phyloP scores from a whole-genome alignment of 2,113 vertebrate genomes.

The Sander vitreus region DNA sequence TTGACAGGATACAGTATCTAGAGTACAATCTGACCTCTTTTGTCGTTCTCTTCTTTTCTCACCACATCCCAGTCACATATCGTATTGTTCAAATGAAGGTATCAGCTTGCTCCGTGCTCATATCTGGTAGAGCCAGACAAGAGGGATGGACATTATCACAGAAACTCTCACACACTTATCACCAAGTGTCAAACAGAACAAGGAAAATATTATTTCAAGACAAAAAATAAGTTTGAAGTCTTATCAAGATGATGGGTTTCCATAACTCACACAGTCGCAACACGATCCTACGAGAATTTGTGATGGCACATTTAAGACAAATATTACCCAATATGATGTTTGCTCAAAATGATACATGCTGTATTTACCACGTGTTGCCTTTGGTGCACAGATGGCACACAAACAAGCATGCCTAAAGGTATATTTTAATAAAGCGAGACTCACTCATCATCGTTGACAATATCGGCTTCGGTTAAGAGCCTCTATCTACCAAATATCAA shows the following conservation, averaged over 20 bases:
- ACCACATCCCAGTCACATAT: conserved; percentile 60
- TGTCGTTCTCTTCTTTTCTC: conserved; percentile 49
- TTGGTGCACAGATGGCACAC: conserved; percentile 70
- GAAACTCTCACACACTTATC: neutral
- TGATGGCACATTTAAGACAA: conserved; percentile 63
- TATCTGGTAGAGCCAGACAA: conserved; percentile 48
- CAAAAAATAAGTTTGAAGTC: conserved; percentile 1
- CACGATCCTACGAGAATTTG: conserved; percentile 41
- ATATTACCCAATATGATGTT: conserved; percentile 61
- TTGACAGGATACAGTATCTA: conserved; percentile 74
- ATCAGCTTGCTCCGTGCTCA: conserved; percentile 37
- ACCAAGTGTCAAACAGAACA: neutral
- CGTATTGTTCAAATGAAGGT: conserved; percentile 36
- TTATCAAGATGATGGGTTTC: conserved; percentile 53
- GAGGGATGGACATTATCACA: conserved; percentile 24
- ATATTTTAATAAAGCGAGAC: conserved; percentile 63
- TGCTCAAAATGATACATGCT: conserved; percentile 64
- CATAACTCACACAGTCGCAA: conserved; percentile 41
- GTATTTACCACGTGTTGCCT: conserved; percentile 73
- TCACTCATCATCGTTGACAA: conserved; percentile 48
- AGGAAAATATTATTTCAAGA: neutral
- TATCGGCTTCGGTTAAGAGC: conserved; percentile 25
- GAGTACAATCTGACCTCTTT: conserved; percentile 77
- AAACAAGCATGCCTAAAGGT: conserved; percentile 52
- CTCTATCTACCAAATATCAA: conserved; percentile 5